A percentile compares a stretch with the other conserved stretches of the same genome.
These are phyloP conservation scores for Rhagium mordax DNA, from an alignment of 2,888 invertebrate species.

Conservation along the genomic window DNA sequence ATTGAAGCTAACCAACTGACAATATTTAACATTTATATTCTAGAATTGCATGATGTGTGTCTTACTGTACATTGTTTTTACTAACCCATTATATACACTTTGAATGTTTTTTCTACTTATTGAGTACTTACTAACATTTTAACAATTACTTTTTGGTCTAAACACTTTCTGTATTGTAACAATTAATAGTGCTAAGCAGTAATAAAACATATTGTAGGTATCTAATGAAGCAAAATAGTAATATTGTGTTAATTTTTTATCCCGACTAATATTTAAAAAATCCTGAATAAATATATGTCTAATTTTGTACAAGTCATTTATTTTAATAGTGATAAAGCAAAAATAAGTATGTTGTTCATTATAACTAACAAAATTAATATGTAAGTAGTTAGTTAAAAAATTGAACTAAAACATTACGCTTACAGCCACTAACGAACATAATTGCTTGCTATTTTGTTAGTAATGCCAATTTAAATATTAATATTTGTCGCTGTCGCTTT, in stretches of 20 bases:
- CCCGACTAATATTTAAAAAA: neutral
- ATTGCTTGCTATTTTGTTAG: neutral
- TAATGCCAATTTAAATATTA: neutral
- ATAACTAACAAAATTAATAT: neutral
- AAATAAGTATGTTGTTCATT: neutral
- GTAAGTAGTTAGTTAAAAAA: neutral
- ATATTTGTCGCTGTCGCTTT: too few species aligned
- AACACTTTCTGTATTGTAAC: too few species aligned
- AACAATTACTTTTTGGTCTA: too few species aligned
- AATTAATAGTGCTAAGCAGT: too few species aligned
- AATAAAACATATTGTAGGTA: too few species aligned
- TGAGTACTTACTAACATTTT: neutral
- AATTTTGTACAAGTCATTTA: neutral
- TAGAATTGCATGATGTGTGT: neutral
- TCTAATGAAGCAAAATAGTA: too few species aligned
- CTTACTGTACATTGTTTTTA: neutral
- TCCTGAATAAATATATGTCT: neutral
- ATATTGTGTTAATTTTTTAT: too few species aligned
- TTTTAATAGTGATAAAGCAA: neutral
- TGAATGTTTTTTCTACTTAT: neutral
- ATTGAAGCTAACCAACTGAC: constrained; percentile 4
- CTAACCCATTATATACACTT: neutral
- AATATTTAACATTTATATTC: neutral
- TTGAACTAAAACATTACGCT: neutral
- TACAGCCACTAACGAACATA: neutral